Conservation (phyloP, 2,888 invertebrate species). For the Leucoptera coffeella region DNA sequence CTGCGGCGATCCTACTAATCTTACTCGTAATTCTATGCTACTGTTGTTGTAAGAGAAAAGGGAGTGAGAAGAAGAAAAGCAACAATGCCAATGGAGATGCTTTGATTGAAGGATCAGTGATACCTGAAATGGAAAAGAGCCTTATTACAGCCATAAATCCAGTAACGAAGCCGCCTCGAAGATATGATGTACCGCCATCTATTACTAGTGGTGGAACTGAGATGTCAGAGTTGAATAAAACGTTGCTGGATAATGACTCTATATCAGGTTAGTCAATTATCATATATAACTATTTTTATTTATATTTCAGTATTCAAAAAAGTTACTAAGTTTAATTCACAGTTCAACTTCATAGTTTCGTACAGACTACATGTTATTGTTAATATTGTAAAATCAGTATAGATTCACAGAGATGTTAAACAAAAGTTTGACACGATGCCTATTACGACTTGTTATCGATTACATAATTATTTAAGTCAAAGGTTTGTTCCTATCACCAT, state of each 20-base stretch:
- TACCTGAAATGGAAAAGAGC: conserved; percentile 80
- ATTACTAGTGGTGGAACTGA: conserved; percentile 70
- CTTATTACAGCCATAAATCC: conserved; percentile 79
- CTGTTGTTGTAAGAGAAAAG: conserved; percentile 49
- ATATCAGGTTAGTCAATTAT: conserved; percentile 68
- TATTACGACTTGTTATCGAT: too few relatives aligned
- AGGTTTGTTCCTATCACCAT: too few relatives aligned
- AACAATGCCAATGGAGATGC: conserved; percentile 60
- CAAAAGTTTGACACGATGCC: too few relatives aligned
- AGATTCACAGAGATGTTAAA: too few relatives aligned
- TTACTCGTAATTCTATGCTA: conserved; percentile 44
- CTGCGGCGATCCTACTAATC: conserved; percentile 44
- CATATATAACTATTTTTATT: too few relatives aligned
- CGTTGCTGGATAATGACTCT: conserved; percentile 73
- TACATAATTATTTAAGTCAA: too few relatives aligned
- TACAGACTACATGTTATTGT: too few relatives aligned
- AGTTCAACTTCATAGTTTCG: too few relatives aligned
- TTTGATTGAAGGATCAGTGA: conserved; percentile 67
- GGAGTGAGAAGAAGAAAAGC: conserved; percentile 52
- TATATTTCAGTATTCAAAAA: too few relatives aligned
- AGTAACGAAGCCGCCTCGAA: conserved; percentile 74
- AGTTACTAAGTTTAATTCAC: too few relatives aligned
- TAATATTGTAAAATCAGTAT: too few relatives aligned
- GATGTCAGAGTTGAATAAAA: conserved; percentile 76
- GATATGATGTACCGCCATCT: conserved; percentile 67